Evolutionary conservation across 2,797 vertebrate genomes (phyloP), one percentile per base, ranked within the genome.

Genomic region (Pampus argenteus): DNA sequence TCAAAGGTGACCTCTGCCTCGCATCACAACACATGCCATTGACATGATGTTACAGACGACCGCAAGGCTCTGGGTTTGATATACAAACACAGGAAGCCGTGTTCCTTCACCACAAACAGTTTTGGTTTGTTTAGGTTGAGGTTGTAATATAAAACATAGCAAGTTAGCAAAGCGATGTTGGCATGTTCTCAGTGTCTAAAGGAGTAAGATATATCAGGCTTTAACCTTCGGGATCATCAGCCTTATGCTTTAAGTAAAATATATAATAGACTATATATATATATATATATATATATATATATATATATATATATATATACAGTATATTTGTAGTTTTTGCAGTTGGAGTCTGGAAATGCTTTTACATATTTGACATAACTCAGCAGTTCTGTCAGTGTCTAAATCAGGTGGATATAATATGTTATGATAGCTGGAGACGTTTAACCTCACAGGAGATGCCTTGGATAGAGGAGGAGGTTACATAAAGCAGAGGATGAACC

Each of bases 1-100:
- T 86, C 66, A 84, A 51, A 64, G 77, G 87, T 81, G 23, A 74
- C 47, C 26, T 65, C 76, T 84, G 84, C 51, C 61, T 76, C 59
- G 4, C 60, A 68, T 84, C 72, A 75, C 1, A 23, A 25, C 75
- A 66, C 75, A 83, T 82, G 60, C 72, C 76, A 50, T 56, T 29
- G 64, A 31, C 54, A 42, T 81, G 62, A 84, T 38, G 70, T 50
- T 54, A 51, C 3, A 51, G 52, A 72, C 40, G 2, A n/a, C 28
- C 31, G 31, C 25, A n/a, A 31, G 55, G 48, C 40, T 18, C 40
- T 17, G 40, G 1, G 6, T 42, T 42, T 23, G 42, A 48, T 51
- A 13, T 17, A 20, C 29, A 71, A 29, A 56, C 22, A 47, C 25
- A n/a, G 14, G 3, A 42, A 17, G 5, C 40, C 40, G 40, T 15